Evolutionary conservation across 2,113 vertebrate species (phyloP).

Genomic region (Dicrurus megarhynchus): DNA sequence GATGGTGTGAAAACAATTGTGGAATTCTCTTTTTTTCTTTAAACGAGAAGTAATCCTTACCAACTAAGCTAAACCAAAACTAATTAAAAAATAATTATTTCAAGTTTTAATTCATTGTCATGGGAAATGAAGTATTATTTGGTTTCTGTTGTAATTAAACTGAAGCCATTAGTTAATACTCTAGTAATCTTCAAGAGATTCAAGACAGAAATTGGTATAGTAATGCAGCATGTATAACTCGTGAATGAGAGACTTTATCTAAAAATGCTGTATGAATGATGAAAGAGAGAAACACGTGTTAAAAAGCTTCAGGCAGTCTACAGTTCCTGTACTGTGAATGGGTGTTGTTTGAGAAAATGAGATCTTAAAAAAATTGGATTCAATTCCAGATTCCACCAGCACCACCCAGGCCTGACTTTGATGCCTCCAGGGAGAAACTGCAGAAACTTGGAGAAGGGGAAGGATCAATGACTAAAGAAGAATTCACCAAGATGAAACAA

Average conservation of each 20-base stretch:
- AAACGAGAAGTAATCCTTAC: not conserved
- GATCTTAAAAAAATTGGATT: not conserved
- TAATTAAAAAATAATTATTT: not conserved
- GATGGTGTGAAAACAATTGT: not conserved
- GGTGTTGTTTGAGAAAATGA: not conserved
- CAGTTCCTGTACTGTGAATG: not conserved
- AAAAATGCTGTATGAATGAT: not conserved
- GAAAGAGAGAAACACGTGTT: not conserved
- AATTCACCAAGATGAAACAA: conserved; percentile 99
- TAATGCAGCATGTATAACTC: not conserved
- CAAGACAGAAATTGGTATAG: not conserved
- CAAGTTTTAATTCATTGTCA: not conserved
- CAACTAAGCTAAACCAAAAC: not conserved
- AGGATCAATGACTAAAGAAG: conserved; percentile 99
- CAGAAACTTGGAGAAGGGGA: conserved; percentile 98
- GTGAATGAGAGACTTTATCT: not conserved
- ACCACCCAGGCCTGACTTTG: conserved; percentile 95
- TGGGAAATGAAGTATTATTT: not conserved
- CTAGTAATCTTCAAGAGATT: not conserved
- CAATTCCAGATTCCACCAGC: conserved; percentile 91
- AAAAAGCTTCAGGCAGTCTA: not conserved
- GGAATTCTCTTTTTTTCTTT: not conserved
- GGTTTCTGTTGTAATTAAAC: not conserved
- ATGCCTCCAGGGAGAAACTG: conserved; percentile 96
- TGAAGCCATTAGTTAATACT: not conserved